Percentiles rank a stretch among this genome's conserved stretches.
These are phyloP conservation scores for Adelosebastes latens DNA, from an alignment of 2,797 vertebrate genomes.

Conservation along the genomic window DNA sequence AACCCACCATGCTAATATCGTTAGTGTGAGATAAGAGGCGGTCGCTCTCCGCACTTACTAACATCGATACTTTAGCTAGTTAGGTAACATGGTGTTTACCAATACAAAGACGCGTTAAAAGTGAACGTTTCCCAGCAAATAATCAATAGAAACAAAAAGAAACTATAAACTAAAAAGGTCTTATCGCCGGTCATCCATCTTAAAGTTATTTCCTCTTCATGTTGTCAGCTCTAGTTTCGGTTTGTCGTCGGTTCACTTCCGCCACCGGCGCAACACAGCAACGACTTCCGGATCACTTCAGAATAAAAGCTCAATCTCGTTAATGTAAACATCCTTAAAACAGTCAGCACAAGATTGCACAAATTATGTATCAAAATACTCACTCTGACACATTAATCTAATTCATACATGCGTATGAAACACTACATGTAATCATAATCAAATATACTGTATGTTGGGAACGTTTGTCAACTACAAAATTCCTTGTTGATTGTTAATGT, in stretches of 20 bases:
- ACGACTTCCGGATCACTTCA: slow-evolving; percentile 6
- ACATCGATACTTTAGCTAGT: too few species aligned
- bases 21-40: neutral
- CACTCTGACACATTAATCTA: neutral
- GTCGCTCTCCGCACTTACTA: too few species aligned
- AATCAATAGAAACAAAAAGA: neutral
- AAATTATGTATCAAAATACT: neutral
- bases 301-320: slow-evolving; percentile 12
- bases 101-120: neutral
- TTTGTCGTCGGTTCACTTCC: neutral
- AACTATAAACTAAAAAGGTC: fast-evolving
- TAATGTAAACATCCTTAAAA: neutral
- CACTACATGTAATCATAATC: neutral
- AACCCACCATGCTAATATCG: too few species aligned
- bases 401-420: neutral
- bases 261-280: fast-evolving
- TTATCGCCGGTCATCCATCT: fast-evolving
- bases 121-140: fast-evolving
- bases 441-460: neutral
- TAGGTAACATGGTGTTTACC: neutral
- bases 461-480: neutral
- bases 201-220: neutral
- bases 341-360: neutral
- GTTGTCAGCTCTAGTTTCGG: neutral
- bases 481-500: neutral